Evolutionary conservation across 1,140 invertebrate genomes (phyloP).

Genomic region (Heliconius nattereri): DNA sequence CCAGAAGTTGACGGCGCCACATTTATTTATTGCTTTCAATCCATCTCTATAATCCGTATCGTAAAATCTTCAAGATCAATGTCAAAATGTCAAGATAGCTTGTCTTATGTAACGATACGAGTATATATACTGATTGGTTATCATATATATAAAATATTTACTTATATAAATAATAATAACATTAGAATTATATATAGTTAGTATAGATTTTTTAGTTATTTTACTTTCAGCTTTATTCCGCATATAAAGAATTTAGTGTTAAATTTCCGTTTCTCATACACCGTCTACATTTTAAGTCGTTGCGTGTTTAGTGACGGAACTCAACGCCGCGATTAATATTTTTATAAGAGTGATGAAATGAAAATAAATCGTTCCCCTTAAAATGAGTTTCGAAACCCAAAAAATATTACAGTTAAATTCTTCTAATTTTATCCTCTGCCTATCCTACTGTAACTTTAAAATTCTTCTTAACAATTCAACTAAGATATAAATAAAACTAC

Average conservation of each 20-base stretch:
- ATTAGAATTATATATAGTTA: neutral
- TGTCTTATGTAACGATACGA: neutral
- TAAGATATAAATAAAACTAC: neutral
- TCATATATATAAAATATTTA: neutral
- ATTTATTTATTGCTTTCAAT: neutral
- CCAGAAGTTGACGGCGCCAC: neutral
- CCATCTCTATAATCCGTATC: neutral
- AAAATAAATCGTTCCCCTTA: too few relatives aligned
- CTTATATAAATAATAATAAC: neutral
- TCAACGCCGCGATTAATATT: too few relatives aligned
- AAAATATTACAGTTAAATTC: too few relatives aligned
- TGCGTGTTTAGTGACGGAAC: too few relatives aligned
- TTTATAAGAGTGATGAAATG: too few relatives aligned
- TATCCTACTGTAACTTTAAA: neutral
- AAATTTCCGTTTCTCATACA: too few relatives aligned
- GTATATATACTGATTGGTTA: neutral
- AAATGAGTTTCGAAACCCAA: too few relatives aligned
- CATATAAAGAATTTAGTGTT: too few relatives aligned
- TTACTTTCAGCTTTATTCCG: neutral
- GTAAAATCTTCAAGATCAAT: conserved; percentile 4
- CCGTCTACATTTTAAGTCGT: too few relatives aligned
- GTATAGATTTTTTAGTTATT: too few relatives aligned
- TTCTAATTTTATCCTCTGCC: too few relatives aligned
- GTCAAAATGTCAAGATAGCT: neutral
- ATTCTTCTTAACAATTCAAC: neutral